These are phyloP conservation scores for Hylaeus anthracinus DNA, from an alignment of 1,140 invertebrate species.

Conservation along the genomic window DNA sequence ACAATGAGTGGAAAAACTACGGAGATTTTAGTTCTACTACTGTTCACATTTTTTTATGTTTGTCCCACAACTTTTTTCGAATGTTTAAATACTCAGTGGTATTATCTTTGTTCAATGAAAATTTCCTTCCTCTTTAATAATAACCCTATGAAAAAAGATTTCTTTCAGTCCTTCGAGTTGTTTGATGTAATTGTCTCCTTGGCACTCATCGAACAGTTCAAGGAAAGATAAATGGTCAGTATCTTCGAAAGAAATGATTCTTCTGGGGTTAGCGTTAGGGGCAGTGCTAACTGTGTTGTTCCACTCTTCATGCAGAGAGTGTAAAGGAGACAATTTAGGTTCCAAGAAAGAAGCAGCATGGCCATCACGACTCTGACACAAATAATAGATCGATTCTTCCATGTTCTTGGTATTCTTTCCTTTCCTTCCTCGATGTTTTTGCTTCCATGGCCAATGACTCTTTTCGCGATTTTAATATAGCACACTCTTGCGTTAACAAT, in stretches of 20 bases:
- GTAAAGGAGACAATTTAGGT: constrained; percentile 87
- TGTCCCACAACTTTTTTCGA: constrained; percentile 87
- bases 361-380: constrained; percentile 81
- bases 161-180: constrained; percentile 89
- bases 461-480: constrained; percentile 85
- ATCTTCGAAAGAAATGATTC: constrained; percentile 84
- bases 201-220: constrained; percentile 87
- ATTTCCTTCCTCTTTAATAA: constrained; percentile 86
- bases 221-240: constrained; percentile 89
- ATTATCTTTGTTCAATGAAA: constrained; percentile 81
- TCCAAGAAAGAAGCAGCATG: constrained; percentile 83
- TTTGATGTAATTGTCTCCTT: constrained; percentile 85
- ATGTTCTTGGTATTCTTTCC: constrained; percentile 68
- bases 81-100: constrained; percentile 74
- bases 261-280: constrained; percentile 75
- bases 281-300: constrained; percentile 83
- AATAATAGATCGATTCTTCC: constrained; percentile 75
- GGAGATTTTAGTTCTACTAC: constrained; percentile 81
- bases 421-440: constrained; percentile 81
- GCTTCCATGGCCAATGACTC: constrained; percentile 85
- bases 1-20: too few species aligned
- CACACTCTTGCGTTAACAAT: constrained; percentile 84
- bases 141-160: constrained; percentile 90
- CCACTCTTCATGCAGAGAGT: constrained; percentile 91
- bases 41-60: constrained; percentile 90